These are phyloP conservation scores for Caenorhabditis sinica DNA, from an alignment of 2,888 invertebrate genomes.

Conservation along the genomic window DNA sequence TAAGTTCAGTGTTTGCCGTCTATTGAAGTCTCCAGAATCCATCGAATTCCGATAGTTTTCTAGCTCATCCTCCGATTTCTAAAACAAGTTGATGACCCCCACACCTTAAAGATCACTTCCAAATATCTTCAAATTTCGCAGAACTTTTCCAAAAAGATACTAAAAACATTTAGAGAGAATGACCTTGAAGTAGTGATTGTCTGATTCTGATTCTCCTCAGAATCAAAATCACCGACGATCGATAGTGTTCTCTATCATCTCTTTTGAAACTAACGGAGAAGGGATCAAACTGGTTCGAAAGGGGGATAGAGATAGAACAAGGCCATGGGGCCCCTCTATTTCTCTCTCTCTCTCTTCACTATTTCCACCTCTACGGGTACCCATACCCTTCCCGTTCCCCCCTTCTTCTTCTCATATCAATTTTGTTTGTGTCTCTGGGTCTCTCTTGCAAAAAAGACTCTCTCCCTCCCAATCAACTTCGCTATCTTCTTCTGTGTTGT, in stretches of 20 bases:
- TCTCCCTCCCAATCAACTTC: slow-evolving; percentile 40
- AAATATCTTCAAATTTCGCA: too few species aligned
- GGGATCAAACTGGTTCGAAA: slow-evolving; percentile 63
- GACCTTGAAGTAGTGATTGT: too few species aligned
- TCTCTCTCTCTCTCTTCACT: slow-evolving; percentile 13
- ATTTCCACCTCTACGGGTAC: slow-evolving; percentile 17
- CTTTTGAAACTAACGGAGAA: slow-evolving; percentile 34
- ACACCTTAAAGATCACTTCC: too few species aligned
- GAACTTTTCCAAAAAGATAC: too few species aligned
- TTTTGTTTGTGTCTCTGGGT: slow-evolving; percentile 52
- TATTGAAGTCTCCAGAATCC: too few species aligned
- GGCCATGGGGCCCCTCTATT: slow-evolving; percentile 21
- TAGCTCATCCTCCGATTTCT: too few species aligned
- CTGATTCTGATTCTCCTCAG: not conserved
- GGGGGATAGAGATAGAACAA: slow-evolving; percentile 38
- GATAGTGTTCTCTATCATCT: not conserved
- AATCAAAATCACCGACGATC: too few species aligned
- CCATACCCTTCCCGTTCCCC: slow-evolving; percentile 49
- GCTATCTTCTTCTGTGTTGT: slow-evolving; percentile 38
- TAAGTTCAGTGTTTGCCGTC: too few species aligned
- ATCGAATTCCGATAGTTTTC: too few species aligned
- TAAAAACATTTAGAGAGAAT: too few species aligned
- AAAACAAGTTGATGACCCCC: too few species aligned
- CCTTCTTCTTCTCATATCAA: slow-evolving; percentile 52
- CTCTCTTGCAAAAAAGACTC: slow-evolving; percentile 14